phyloP scores from a whole-genome alignment of 2,113 vertebrate genomes.

The Campylomormyrus numenius region DNA sequence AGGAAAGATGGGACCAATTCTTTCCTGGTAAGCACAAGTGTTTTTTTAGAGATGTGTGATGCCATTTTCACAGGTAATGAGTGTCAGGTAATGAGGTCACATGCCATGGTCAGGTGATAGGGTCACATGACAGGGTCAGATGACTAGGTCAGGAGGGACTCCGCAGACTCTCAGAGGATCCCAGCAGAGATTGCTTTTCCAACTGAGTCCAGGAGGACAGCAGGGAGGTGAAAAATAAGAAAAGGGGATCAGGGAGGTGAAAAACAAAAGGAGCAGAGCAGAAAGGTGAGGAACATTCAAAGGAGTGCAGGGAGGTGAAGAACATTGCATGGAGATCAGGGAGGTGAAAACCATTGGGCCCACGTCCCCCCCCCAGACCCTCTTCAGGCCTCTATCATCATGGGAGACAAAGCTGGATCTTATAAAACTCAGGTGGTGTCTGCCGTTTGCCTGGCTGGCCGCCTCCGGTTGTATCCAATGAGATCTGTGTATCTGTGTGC shows the following conservation, averaged over 20 bases:
- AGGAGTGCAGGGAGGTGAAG: not conserved
- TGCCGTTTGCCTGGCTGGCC: not conserved
- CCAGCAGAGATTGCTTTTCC: not conserved
- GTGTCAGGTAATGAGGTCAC: not conserved
- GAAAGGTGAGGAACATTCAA: not conserved
- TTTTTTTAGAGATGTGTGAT: not conserved
- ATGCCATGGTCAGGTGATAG: not conserved
- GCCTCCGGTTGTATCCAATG: not conserved
- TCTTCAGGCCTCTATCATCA: not conserved
- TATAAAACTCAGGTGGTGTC: not conserved
- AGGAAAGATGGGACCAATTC: not conserved
- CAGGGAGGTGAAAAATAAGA: not conserved
- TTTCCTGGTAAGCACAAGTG: not conserved
- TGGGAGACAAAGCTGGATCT: not conserved
- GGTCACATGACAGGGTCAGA: not conserved
- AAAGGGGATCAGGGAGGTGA: not conserved
- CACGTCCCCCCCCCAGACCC: not conserved
- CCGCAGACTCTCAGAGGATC: not conserved
- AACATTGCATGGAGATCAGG: not conserved
- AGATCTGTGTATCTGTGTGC: not conserved
- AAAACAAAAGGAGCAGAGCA: not conserved
- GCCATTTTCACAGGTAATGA: not conserved
- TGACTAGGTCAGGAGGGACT: not conserved
- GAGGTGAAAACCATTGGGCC: not conserved
- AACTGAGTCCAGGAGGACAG: not conserved